Conservation (phyloP, 1,140 invertebrate genomes). For the Neodiprion lecontei region DNA sequence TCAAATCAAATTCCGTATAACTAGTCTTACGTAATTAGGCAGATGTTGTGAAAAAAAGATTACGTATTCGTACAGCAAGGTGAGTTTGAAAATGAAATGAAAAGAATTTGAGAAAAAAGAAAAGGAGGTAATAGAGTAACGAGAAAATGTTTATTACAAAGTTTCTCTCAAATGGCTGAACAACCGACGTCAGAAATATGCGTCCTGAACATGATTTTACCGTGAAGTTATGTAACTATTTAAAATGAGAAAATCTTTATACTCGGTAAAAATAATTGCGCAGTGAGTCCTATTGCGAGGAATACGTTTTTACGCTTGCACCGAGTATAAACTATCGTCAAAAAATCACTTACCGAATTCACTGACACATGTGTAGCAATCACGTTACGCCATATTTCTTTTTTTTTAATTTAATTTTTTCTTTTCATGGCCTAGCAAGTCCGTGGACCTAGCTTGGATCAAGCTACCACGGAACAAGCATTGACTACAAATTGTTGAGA, state of each 20-base stretch:
- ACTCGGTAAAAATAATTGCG: too few relatives aligned
- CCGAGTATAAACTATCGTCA: constrained; percentile 6
- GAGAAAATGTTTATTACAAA: neutral
- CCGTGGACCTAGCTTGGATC: neutral
- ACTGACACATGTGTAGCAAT: constrained; percentile 51
- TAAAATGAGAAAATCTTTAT: too few relatives aligned
- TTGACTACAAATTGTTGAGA: too few relatives aligned
- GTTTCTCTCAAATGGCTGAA: constrained; percentile 1
- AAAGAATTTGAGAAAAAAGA: too few relatives aligned
- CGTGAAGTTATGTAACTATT: neutral
- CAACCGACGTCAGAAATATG: neutral
- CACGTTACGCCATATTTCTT: constrained; percentile 47
- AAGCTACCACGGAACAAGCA: too few relatives aligned
- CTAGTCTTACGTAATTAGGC: too few relatives aligned
- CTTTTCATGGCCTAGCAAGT: neutral
- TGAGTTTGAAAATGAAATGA: too few relatives aligned
- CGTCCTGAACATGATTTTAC: neutral
- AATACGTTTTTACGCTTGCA: too few relatives aligned
- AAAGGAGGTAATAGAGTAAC: too few relatives aligned
- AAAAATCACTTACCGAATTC: constrained; percentile 33
- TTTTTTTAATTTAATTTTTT: neutral
- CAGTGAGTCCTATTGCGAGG: too few relatives aligned
- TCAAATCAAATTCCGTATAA: neutral
- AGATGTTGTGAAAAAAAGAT: too few relatives aligned
- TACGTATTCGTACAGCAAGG: too few relatives aligned